Conservation (phyloP, 2,797 vertebrate genomes). For the Cyprinodon diabolis region DNA sequence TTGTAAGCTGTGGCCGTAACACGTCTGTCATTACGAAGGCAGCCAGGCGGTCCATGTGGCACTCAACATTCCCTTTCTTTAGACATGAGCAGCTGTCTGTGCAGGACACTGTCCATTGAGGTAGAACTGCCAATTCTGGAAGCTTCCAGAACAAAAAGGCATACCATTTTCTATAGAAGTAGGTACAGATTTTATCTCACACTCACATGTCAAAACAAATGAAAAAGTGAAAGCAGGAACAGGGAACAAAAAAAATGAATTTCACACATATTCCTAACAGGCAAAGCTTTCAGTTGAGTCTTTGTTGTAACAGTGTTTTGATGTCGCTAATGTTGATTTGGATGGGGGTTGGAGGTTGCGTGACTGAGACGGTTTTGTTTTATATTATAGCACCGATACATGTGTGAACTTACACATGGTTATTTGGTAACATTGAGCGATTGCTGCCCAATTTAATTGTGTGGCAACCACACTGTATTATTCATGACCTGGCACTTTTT, state of each 20-base stretch:
- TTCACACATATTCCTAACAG: constrained; percentile 27
- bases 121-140: too few species aligned
- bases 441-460: constrained; percentile 81
- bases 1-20: too few species aligned
- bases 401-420: constrained; percentile 78
- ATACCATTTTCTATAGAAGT: background rate
- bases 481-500: constrained; percentile 80
- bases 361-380: constrained; percentile 27
- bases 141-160: background rate
- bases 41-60: too few species aligned
- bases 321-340: constrained; percentile 30
- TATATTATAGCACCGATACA: constrained; percentile 60
- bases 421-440: constrained; percentile 85
- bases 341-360: background rate
- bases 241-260: constrained; percentile 30
- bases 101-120: too few species aligned
- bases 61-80: too few species aligned
- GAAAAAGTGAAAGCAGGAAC: constrained; percentile 24
- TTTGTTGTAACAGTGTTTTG: constrained; percentile 41
- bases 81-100: too few species aligned
- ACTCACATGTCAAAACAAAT: constrained; percentile 26
- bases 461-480: constrained; percentile 80
- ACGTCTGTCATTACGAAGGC: too few species aligned
- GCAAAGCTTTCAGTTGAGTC: constrained; percentile 8
- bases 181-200: background rate